Evolutionary conservation across 2,888 invertebrate genomes (phyloP), one percentile per base, ranked within the genome.

Genomic region (Caenorhabditis sp.): DNA sequence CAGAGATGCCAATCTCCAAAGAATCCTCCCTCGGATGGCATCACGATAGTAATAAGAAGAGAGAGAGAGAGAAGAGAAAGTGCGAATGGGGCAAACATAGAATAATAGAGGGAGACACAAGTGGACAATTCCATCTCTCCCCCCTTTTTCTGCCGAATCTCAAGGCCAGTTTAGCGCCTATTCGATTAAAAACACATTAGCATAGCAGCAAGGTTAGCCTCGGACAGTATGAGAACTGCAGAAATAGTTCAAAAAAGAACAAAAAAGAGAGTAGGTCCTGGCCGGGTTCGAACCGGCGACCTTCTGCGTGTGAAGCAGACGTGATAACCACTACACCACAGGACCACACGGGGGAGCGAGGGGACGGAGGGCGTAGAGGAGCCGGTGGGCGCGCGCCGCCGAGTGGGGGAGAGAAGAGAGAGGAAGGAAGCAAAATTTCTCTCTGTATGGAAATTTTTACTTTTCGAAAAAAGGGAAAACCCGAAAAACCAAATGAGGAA

Each of bases 251-350:
- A 35, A 63, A 69, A 69, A 63, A 63, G 41, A 24, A n/a, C 31
- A 31, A n/a, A 41, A 63, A 63, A 66, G n/a, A 28, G 54, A 54
- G 47, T 80, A 86, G 86, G 85, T 87, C 85, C 76, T 85, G 80
- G 85, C 85, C 86, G 87, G 88, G 86, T 74, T 88, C 86, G 88
- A 88, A 89, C 88, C 88, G 85, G 86, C 87, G 89, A 87, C 89
- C 89, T 89, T 89, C 88, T 88, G 88, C 87, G 88, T 89, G 89
- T 88, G 85, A 89, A 89, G 88, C 88, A 89, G 88, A 89, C 88
- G 88, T 88, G 89, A 88, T 89, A 89, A 89, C 89, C 89, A 87
- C 88, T 89, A 89, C 88, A 88, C 89, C 87, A 89, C 84, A 85
- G 84, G 80, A 82, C 77, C 77, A 51, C n/a, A n/a, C 31, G 5